Evolutionary conservation across 2,888 invertebrate species (phyloP), one percentile per base, ranked within the genome.

Genomic region (Dolichopus griseipennis): DNA sequence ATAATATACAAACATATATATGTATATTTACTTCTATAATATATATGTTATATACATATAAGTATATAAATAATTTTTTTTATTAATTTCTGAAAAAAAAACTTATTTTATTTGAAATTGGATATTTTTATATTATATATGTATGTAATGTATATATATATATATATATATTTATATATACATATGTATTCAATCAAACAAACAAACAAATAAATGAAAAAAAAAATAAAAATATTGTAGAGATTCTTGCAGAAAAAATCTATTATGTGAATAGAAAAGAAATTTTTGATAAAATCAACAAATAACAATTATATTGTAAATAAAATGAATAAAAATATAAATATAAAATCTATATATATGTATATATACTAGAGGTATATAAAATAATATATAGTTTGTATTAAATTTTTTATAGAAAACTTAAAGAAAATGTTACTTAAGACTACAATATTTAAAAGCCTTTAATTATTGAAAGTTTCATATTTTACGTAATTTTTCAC

Each of bases 21-120:
- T n/a, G n/a, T 41, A 15, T 41, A 15, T 41, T 41, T 41, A 7
- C n/a, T 41, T 9, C 8, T 12, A 12, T 12, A 41, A 15, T 41
- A 41, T 41, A 41, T 41, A 41, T 2, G 41, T 41, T 4, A 41
- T 15, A 41, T 41, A 41, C n/a, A 41, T 41, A 41, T 15, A 41
- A 41, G 15, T 41, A 41, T 9, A 41, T 12, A 41, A 41, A 41
- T 41, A 41, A 12, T 12, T 52, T 52, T 52, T 52, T 52, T 52
- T 52, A 15, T 15, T 52, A 15, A 52, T 15, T 52, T 52, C 18
- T 18, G 18, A 52, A 52, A 27, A 27, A 27, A 27, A 52, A 52
- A 52, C 52, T 52, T 52, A 52, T 52, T 52, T 52, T 52, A 52
- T 52, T 52, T 52, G 52, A 52, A 52, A 52, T 52, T 52, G 52